Conservation (phyloP, 2,113 vertebrate genomes). For the Epinephelus lanceolatus region DNA sequence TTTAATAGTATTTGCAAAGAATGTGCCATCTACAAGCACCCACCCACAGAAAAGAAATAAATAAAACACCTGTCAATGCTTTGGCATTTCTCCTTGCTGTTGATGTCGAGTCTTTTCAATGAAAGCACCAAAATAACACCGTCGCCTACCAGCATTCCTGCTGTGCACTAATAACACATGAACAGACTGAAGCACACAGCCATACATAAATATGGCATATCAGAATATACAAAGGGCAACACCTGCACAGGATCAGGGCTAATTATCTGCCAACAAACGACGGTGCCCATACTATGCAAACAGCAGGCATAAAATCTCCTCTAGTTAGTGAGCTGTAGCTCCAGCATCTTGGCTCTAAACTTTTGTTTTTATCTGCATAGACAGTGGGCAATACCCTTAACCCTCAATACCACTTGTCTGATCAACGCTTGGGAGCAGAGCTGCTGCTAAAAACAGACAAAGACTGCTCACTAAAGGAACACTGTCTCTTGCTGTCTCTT, state of each 20-base stretch:
- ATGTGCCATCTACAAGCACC: slow-evolving; percentile 27
- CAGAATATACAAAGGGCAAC: slow-evolving; percentile 49
- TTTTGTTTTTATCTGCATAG: slow-evolving; percentile 1
- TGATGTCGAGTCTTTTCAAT: slow-evolving; percentile 56
- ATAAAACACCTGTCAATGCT: slow-evolving; percentile 59
- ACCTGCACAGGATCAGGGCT: slow-evolving; percentile 33
- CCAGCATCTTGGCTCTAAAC: slow-evolving; percentile 11
- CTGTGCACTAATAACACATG: slow-evolving; percentile 67
- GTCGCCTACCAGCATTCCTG: slow-evolving; percentile 49
- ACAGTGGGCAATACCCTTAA: slow-evolving; percentile 56
- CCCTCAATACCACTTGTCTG: slow-evolving; percentile 63
- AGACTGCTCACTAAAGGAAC: slow-evolving; percentile 65
- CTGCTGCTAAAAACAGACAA: slow-evolving; percentile 78
- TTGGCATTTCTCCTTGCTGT: slow-evolving; percentile 56
- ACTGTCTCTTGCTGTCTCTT: slow-evolving; percentile 56
- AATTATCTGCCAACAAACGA: slow-evolving; percentile 41
- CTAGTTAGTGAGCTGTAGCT: background rate
- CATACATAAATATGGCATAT: slow-evolving; percentile 48
- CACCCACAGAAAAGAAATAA: slow-evolving; percentile 52
- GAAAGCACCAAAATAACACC: slow-evolving; percentile 64
- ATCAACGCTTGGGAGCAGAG: slow-evolving; percentile 63
- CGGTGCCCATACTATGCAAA: background rate
- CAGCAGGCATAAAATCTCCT: background rate
- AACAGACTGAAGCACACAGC: slow-evolving; percentile 44
- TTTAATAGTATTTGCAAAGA: slow-evolving; percentile 32